These are phyloP conservation scores for Caenorhabditis wallacei DNA, from an alignment of 2,888 invertebrate species.

Conservation along the genomic window DNA sequence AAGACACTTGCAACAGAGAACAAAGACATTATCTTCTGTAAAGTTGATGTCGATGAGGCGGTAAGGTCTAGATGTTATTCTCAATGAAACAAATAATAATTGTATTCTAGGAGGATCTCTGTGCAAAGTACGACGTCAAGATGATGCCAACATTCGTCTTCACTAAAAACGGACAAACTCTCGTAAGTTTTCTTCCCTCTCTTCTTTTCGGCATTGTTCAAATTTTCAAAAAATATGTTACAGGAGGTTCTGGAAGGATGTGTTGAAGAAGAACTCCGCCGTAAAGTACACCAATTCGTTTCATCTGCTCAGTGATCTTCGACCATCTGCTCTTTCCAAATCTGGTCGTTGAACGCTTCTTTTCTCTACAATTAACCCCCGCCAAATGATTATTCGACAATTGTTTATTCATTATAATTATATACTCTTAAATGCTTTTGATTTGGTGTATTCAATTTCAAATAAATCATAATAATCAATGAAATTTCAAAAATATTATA, in stretches of 20 bases:
- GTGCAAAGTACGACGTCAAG: conserved; percentile 76
- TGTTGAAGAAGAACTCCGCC: conserved; percentile 73
- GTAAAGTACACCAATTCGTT: conserved; percentile 41
- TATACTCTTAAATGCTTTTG: conserved; percentile 35
- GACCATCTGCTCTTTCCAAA: conserved; percentile 44
- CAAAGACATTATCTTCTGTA: conserved; percentile 69
- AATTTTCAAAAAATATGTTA: background rate
- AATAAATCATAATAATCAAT: conserved; percentile 33
- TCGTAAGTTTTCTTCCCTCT: conserved; percentile 65
- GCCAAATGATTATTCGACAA: conserved; percentile 41
- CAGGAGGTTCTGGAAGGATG: conserved; percentile 80
- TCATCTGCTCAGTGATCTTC: conserved; percentile 51
- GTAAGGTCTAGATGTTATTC: conserved; percentile 45
- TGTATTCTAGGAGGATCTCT: conserved; percentile 73
- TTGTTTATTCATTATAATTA: conserved; percentile 55
- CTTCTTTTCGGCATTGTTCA: background rate
- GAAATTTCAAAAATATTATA: background rate
- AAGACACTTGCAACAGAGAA: conserved; percentile 70
- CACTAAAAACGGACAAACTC: conserved; percentile 77
- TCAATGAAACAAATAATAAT: background rate
- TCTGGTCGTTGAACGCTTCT: conserved; percentile 55
- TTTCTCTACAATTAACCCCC: conserved; percentile 45
- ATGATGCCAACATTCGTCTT: conserved; percentile 83
- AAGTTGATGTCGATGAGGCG: conserved; percentile 78
- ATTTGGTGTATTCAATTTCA: conserved; percentile 43